Evolutionary conservation across 2,888 invertebrate genomes (phyloP), one percentile per base, ranked within the genome.

Genomic region (Geophilus truncorum): DNA sequence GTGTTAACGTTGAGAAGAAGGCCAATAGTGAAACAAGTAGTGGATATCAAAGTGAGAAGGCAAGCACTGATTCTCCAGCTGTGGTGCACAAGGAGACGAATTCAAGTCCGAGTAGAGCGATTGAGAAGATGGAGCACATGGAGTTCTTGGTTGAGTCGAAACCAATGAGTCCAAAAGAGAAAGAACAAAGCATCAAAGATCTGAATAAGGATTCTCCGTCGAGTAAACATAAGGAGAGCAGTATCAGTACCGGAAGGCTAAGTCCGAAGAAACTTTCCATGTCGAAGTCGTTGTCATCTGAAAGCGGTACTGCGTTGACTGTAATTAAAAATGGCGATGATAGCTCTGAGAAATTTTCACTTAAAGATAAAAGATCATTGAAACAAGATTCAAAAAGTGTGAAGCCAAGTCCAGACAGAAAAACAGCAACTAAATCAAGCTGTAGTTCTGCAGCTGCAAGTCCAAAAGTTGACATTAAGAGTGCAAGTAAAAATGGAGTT

Each of bases 11-110:
- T 4, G 80, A 80, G 62, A 23, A 32, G 21, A 80, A 80, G 62
- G 80, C 80, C 7, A 80, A 80, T 34, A 80, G 80, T 21, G 80
- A 80, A 23, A 80, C 80, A 15, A 80, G 80, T 80, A 80, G 80
- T 80, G 80, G 80, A 4, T 80, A 80, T 40, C 80, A 80, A 18
- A 80, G 80, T 70, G 80, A 80, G 21, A 80, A 80, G 34, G 80
- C 80, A 30, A 80, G 80, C 34, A 80, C 62, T 1, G 80, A 80
- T 40, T 80, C 80, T 1, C 80, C 80, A 7, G 62, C 80, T 18
- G 62, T 80, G 15, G 62, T 70, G 21, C 79, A 79, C 45, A 79
- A 79, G 45, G 79, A 79, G 21, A 25, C 79, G 7, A 79, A 79
- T n/a, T n/a, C n/a, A 45, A 51, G 21, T 25, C 28, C 32, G 1